Base-by-base conservation (phyloP, 2,113 vertebrate genomes). In the Tympanuchus pallidicinctus region DNA sequence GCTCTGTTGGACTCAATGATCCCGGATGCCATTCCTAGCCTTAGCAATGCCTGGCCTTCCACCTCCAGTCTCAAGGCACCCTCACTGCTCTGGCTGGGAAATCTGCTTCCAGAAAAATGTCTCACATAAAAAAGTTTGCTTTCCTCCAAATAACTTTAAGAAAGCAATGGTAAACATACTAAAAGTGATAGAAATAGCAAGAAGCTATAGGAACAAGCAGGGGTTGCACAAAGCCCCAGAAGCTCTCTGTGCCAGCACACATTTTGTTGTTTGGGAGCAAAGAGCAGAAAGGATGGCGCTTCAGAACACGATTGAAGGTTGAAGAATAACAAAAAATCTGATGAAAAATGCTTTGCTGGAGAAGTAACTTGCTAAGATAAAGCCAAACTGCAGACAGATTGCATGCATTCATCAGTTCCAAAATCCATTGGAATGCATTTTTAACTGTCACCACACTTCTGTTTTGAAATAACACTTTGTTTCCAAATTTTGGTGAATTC, bases 61-160 rank as follows among this genome's bases (percentile, higher is more conserved):
- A 4, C 14, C 30, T 14, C 57, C 65, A 11, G 5, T 22, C 54
- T 42, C 79, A 50, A 0, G 3, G 47, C 34, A 22, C 42, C 1
- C 1, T 4, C 70, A 32, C 0, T 0, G 70, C 59, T 16, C 18
- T 50, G 3, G 1, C 73, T 28, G 28, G 28, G 57, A 52, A 40
- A 40, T 8, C 9, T 4, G 0, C 34, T 47, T 43, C 9, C 73
- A 32, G 74, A 61, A 28, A 32, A 30, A 21, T 24, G 9, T n/a
- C 27, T 22, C 52, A 21, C 59, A 61, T n/a, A 40, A 42, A 66
- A 66, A 22, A 6, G 34, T 54, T 54, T 74, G 14, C 3, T 61
- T 70, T 66, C 71, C 30, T 77, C 28, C 25, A 77, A 69, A 54
- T 14, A 47, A 21, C 42, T 56, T 40, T 36, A 60, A 67, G 74